Evolutionary conservation across 2,113 vertebrate species (phyloP).

Genomic region (Anolis carolinensis): DNA sequence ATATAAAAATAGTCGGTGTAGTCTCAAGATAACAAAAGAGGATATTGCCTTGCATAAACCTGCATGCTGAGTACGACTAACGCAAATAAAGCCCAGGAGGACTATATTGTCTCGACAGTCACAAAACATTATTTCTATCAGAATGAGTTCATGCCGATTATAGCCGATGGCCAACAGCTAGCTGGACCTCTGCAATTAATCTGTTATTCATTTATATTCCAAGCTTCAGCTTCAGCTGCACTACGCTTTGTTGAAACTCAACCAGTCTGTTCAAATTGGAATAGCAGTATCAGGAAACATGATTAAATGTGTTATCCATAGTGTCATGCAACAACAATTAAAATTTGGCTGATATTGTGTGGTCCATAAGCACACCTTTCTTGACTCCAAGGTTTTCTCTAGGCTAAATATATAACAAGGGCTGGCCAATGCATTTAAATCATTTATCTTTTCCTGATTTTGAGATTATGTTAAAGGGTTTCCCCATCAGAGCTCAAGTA

Average conservation of each 20-base stretch:
- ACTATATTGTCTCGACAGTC: constrained; percentile 27
- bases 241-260: background rate
- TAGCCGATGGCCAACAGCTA: constrained; percentile 26
- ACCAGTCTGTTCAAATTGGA: constrained; percentile 12
- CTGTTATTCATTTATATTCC: constrained; percentile 13
- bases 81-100: constrained; percentile 10
- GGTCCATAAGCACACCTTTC: background rate
- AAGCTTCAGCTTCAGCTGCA: constrained; percentile 20
- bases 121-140: constrained; percentile 38
- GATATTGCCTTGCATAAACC: constrained; percentile 9
- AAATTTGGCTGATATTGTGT: too few relatives aligned
- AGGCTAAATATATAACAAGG: background rate
- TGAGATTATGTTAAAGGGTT: background rate
- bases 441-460: background rate
- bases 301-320: background rate
- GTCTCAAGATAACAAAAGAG: constrained; percentile 9
- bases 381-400: background rate
- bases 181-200: constrained; percentile 14
- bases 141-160: constrained; percentile 28
- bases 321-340: background rate
- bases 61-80: background rate
- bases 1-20: background rate
- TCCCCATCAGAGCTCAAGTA: background rate
- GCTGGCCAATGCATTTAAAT: background rate
- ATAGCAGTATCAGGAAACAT: background rate